These are phyloP conservation scores for Calycopis cecrops DNA, from an alignment of 1,140 invertebrate genomes.

Conservation along the genomic window DNA sequence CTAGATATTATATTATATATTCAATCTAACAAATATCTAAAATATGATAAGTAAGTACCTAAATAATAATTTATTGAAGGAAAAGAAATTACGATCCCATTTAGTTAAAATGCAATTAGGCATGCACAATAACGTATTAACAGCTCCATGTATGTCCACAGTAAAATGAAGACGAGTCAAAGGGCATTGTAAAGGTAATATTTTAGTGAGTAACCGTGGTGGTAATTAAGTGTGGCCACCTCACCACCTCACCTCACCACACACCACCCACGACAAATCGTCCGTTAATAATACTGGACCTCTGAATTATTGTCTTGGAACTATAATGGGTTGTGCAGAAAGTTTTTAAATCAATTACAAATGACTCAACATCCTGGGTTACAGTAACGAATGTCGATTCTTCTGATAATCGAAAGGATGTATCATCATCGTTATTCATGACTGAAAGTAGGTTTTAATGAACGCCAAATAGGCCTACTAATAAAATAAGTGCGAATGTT, in stretches of 20 bases:
- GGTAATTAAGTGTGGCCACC: slow-evolving; percentile 41
- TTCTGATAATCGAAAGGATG: no score
- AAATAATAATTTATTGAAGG: not conserved
- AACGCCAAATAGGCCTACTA: no score
- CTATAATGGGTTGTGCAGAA: not conserved
- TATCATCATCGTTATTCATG: no score
- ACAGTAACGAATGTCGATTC: no score
- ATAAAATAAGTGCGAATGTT: no score
- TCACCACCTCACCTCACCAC: not conserved
- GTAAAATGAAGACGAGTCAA: slow-evolving; percentile 23
- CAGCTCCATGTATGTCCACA: slow-evolving; percentile 24
- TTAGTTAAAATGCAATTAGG: no score
- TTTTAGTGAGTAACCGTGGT: slow-evolving; percentile 37
- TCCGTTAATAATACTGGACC: slow-evolving; percentile 41
- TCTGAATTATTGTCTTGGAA: slow-evolving; percentile 39
- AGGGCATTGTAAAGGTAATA: slow-evolving; percentile 47
- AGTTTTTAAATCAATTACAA: not conserved
- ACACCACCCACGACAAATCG: slow-evolving; percentile 35
- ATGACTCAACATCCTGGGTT: not conserved
- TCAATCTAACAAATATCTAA: no score
- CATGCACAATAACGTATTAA: not conserved
- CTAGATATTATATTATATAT: no score
- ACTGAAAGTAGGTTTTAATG: no score
- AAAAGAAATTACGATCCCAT: not conserved
- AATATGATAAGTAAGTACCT: no score